Percentiles rank a stretch among this genome's conserved stretches.
Evolutionary conservation across 2,797 vertebrate species (phyloP).

Genomic region (Bradypus variegatus): DNA sequence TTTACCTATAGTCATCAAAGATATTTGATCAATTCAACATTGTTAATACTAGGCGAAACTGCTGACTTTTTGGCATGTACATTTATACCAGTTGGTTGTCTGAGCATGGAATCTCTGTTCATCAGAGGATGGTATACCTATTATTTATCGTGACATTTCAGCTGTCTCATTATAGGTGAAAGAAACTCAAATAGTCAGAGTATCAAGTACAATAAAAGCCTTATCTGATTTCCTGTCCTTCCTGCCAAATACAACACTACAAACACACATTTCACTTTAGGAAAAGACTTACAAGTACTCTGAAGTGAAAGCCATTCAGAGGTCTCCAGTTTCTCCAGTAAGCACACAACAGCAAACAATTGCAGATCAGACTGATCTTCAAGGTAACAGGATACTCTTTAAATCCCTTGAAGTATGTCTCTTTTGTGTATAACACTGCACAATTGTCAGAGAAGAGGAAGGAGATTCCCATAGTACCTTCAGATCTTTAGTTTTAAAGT

Average conservation of each 20-base stretch:
- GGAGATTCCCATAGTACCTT: slow-evolving; percentile 1
- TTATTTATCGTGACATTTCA: slow-evolving; percentile 55
- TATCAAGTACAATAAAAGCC: slow-evolving; percentile 56
- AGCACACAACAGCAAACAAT: slow-evolving; percentile 40
- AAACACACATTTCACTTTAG: slow-evolving; percentile 51
- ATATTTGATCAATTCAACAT: slow-evolving; percentile 8
- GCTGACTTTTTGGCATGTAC: slow-evolving; percentile 51
- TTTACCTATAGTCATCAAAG: slow-evolving; percentile 29
- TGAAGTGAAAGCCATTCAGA: slow-evolving; percentile 61
- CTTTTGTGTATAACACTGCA: slow-evolving; percentile 38
- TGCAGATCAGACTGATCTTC: slow-evolving; percentile 48
- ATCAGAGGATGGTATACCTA: slow-evolving; percentile 44
- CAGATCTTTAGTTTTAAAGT: slow-evolving; percentile 26
- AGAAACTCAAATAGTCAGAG: slow-evolving; percentile 57
- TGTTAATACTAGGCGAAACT: slow-evolving; percentile 48
- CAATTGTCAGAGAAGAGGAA: not conserved
- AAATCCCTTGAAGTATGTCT: slow-evolving; percentile 33
- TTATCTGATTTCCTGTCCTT: slow-evolving; percentile 62
- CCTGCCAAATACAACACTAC: slow-evolving; percentile 60
- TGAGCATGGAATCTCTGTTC: slow-evolving; percentile 48
- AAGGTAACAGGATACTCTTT: slow-evolving; percentile 40
- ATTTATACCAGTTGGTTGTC: slow-evolving; percentile 60
- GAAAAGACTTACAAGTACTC: slow-evolving; percentile 56
- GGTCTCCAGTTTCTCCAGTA: slow-evolving; percentile 50
- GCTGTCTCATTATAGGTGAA: slow-evolving; percentile 54